These are phyloP conservation scores for Indri indri DNA, from an alignment of 2,113 vertebrate genomes.

Conservation along the genomic window DNA sequence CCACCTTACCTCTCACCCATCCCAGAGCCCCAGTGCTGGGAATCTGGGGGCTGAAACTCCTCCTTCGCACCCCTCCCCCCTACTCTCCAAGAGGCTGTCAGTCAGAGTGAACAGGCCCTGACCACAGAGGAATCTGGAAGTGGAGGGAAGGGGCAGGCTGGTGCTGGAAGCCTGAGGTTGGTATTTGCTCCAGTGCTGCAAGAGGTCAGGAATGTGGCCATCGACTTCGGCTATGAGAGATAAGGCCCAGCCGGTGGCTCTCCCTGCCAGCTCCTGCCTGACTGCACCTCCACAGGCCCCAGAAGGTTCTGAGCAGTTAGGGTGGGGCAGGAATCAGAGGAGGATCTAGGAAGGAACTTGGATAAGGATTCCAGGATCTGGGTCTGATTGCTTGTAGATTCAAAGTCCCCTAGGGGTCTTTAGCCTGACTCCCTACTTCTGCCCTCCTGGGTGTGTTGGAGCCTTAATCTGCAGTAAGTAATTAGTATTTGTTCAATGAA, in stretches of 20 bases:
- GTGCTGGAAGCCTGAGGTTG: background rate
- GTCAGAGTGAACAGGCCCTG: background rate
- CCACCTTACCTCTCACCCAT: background rate
- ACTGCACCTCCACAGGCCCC: background rate
- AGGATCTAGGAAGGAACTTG: background rate
- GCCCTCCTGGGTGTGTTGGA: background rate
- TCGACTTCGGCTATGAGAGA: constrained; percentile 27
- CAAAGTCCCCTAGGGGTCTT: background rate
- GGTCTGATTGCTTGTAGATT: background rate
- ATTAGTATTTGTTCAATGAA: background rate
- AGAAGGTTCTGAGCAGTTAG: background rate
- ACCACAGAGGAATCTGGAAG: constrained; percentile 2
- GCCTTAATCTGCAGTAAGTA: background rate
- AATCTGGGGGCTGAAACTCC: background rate
- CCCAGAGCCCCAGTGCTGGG: background rate
- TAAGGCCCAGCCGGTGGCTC: background rate
- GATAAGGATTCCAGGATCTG: background rate
- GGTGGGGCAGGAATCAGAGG: background rate
- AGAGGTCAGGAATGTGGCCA: constrained; percentile 76
- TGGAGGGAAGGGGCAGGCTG: constrained; percentile 27
- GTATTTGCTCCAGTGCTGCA: constrained; percentile 64
- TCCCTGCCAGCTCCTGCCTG: background rate
- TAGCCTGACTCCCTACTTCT: background rate
- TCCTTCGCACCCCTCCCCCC: background rate
- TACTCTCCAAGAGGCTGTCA: background rate